Evolutionary conservation across 2,888 invertebrate genomes (phyloP), one percentile per base, ranked within the genome.

Genomic region (Mylabris sibirica): DNA sequence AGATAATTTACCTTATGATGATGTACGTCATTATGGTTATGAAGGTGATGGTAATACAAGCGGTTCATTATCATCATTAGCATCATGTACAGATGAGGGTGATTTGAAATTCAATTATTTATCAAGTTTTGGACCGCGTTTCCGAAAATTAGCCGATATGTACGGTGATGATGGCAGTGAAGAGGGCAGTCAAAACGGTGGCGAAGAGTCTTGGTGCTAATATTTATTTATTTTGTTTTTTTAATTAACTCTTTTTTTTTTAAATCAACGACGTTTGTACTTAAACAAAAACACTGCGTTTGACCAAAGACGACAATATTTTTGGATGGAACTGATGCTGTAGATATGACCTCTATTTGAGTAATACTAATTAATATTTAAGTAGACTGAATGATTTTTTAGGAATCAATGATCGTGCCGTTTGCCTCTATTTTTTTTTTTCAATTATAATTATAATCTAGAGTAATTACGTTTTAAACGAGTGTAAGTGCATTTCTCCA

Each of bases 21-120:
- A 98, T 85, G 95, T 99, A 22, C 91, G 98, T 69, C 96, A 99
- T 85, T 99, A 98, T 85, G 98, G 97, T 67, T 99, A 98, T 83
- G 99, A 99, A 86, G 98, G 98, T 60, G 96, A 96, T 83, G 97
- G 97, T 76, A 97, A 97, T 83, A 88, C 87, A 41, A 95, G 94
- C 75, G 97, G 97, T 74, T 97, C 97, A 11, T 88, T 98, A 24
- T 98, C 97, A 64, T 96, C 96, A 59, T 87, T 97, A 76, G 96
- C 96, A 74, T 96, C 96, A 78, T 95, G 95, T 67, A 81, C 81
- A 30, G 82, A 82, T 62, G 82, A 82, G 60, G 81, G 80, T 71
- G 96, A 96, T 86, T 89, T 96, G 77, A 95, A 96, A 84, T 98
- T 97, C 87, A 97, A 97, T 86, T 96, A 97, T 83, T 87, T 98